Conservation (phyloP, 2,113 vertebrate genomes). For the Oryzias woworae region DNA sequence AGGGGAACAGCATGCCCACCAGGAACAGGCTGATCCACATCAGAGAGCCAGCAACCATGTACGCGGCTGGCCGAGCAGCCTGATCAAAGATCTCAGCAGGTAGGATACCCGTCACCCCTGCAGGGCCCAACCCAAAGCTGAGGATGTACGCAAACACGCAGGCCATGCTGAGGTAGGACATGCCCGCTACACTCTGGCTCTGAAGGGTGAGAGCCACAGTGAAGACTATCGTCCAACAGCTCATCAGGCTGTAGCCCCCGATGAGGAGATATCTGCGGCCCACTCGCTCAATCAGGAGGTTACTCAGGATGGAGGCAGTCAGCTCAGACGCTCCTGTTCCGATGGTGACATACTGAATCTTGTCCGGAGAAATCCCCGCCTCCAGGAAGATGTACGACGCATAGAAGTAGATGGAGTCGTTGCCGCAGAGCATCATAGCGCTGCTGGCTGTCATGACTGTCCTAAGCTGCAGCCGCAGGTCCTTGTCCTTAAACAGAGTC, state of each 20-base stretch:
- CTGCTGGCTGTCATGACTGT: slow-evolving; percentile 81
- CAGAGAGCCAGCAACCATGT: slow-evolving; percentile 83
- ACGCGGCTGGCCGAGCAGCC: slow-evolving; percentile 83
- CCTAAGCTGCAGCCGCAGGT: slow-evolving; percentile 76
- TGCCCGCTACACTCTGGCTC: slow-evolving; percentile 74
- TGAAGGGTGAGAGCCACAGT: slow-evolving; percentile 82
- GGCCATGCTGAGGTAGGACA: slow-evolving; percentile 86
- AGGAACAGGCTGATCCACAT: slow-evolving; percentile 86
- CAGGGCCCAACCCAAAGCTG: slow-evolving; percentile 91
- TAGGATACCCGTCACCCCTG: slow-evolving; percentile 87
- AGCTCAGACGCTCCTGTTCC: slow-evolving; percentile 88
- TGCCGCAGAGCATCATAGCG: slow-evolving; percentile 89
- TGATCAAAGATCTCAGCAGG: slow-evolving; percentile 89
- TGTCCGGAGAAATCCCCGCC: slow-evolving; percentile 80
- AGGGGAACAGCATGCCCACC: slow-evolving; percentile 85
- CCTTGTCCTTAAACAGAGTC: slow-evolving; percentile 74
- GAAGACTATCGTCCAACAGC: slow-evolving; percentile 82
- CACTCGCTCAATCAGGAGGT: slow-evolving; percentile 81
- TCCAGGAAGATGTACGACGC: slow-evolving; percentile 83
- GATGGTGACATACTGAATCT: slow-evolving; percentile 81
- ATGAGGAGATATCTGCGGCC: slow-evolving; percentile 82
- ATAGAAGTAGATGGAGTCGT: slow-evolving; percentile 87
- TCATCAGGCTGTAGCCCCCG: slow-evolving; percentile 85
- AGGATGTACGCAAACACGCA: slow-evolving; percentile 90
- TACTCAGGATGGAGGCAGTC: slow-evolving; percentile 73